A percentile compares a stretch with the other conserved stretches of the same genome.
phyloP scores from a whole-genome alignment of 1,140 invertebrate genomes.

The Lasioglossum albipes region DNA sequence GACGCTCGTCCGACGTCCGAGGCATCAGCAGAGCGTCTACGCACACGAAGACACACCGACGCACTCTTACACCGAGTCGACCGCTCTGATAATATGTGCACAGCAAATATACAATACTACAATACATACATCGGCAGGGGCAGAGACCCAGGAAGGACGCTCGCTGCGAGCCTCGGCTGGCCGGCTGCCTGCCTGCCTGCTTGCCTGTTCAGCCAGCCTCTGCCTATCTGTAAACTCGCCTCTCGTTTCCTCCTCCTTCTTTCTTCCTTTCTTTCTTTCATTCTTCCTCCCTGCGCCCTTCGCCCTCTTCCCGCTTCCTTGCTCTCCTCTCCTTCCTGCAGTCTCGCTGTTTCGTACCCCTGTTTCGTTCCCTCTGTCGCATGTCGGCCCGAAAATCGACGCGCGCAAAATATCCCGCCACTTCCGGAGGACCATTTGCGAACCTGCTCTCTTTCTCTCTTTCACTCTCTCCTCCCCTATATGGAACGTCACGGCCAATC shows the following conservation, averaged over 20 bases:
- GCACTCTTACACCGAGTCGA: constrained; percentile 45
- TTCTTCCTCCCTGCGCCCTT: not conserved
- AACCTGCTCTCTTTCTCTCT: not conserved
- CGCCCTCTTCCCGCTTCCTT: not conserved
- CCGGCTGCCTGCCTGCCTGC: constrained; percentile 57
- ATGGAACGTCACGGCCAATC: too few species aligned
- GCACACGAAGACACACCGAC: constrained; percentile 19
- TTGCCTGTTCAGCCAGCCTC: constrained; percentile 44
- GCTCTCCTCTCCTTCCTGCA: not conserved
- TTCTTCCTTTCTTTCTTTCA: not conserved
- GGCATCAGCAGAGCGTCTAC: too few species aligned
- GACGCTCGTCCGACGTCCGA: not conserved
- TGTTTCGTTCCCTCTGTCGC: too few species aligned
- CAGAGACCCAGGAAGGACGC: constrained; percentile 80
- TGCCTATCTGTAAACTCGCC: constrained; percentile 41
- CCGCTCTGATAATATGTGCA: constrained; percentile 73
- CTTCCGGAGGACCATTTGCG: constrained; percentile 35
- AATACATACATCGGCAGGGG: constrained; percentile 71
- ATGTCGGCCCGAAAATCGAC: constrained; percentile 7
- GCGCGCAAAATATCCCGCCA: constrained; percentile 34
- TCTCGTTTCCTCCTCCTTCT: constrained; percentile 30
- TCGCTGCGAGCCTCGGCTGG: constrained; percentile 51
- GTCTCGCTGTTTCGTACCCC: too few species aligned
- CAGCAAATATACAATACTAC: constrained; percentile 76
- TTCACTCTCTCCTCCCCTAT: not conserved